Conservation (phyloP, 2,797 vertebrate species). For the Hozukius guyotensis region DNA sequence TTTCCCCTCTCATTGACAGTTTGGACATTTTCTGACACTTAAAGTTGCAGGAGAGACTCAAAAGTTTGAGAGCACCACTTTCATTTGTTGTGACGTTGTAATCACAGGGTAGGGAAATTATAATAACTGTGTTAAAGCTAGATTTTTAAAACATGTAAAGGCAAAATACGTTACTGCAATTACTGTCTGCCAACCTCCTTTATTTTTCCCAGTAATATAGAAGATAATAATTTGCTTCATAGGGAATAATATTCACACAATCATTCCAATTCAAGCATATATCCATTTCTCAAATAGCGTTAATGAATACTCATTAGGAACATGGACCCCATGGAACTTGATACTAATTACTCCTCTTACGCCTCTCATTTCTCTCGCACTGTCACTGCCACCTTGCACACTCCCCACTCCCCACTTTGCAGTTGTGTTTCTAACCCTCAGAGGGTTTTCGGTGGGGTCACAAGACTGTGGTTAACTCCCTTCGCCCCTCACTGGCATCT, state of each 20-base stretch:
- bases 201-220: not conserved
- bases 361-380: slow-evolving; percentile 52
- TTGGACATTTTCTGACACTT: not conserved
- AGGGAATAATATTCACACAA: not conserved
- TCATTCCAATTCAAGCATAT: not conserved
- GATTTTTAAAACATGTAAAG: not conserved
- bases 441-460: slow-evolving; percentile 71
- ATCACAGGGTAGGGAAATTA: not conserved
- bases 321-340: slow-evolving; percentile 42
- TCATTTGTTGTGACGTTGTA: slow-evolving; percentile 17
- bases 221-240: not conserved
- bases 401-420: slow-evolving; percentile 51
- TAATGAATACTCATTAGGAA: slow-evolving; percentile 29
- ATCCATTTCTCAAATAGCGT: not conserved
- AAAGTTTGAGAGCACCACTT: not conserved
- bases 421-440: slow-evolving; percentile 70
- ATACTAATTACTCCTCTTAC: slow-evolving; percentile 66
- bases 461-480: slow-evolving; percentile 71
- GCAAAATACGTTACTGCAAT: not conserved
- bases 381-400: slow-evolving; percentile 71
- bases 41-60: not conserved
- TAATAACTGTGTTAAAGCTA: not conserved
- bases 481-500: slow-evolving; percentile 66
- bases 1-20: not conserved
- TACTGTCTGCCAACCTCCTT: not conserved